A percentile compares a stretch with the other conserved stretches of the same genome.
Evolutionary conservation across 37 sponge, comb jelly and placozoan species (phyloP).

Genomic region (Diacarnus erythraeanus): DNA sequence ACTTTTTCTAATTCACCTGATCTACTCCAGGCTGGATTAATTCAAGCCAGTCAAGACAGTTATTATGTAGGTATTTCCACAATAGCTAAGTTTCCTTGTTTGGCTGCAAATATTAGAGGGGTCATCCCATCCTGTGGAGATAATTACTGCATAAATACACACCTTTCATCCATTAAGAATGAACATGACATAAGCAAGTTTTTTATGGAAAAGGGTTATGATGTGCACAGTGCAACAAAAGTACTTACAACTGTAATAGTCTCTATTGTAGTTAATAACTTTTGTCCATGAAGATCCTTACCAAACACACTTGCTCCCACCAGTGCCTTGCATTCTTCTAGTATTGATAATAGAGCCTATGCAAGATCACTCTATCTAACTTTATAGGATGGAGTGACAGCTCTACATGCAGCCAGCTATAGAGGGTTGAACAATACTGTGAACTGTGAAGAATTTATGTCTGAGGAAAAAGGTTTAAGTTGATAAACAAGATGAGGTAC

Average conservation of each 20-base stretch:
- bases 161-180: background rate
- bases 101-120: too few species aligned
- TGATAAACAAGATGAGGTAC: background rate
- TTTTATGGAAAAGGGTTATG: background rate
- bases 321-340: too few species aligned
- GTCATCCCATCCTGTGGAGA: too few species aligned
- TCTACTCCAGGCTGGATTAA: background rate
- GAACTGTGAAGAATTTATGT: background rate
- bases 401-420: conserved; percentile 3
- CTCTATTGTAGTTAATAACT: background rate
- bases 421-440: background rate
- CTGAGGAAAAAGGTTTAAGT: background rate
- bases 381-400: background rate
- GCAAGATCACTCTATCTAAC: background rate
- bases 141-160: background rate
- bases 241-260: background rate
- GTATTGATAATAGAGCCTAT: too few species aligned
- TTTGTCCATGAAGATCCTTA: too few species aligned
- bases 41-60: conserved; percentile 7
- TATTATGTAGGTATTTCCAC: background rate
- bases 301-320: too few species aligned
- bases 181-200: background rate
- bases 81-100: too few species aligned
- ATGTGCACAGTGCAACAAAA: background rate
- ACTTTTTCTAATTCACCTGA: too few species aligned